These are phyloP conservation scores for Ophion ellenae DNA, from an alignment of 2,888 invertebrate species.

Conservation along the genomic window DNA sequence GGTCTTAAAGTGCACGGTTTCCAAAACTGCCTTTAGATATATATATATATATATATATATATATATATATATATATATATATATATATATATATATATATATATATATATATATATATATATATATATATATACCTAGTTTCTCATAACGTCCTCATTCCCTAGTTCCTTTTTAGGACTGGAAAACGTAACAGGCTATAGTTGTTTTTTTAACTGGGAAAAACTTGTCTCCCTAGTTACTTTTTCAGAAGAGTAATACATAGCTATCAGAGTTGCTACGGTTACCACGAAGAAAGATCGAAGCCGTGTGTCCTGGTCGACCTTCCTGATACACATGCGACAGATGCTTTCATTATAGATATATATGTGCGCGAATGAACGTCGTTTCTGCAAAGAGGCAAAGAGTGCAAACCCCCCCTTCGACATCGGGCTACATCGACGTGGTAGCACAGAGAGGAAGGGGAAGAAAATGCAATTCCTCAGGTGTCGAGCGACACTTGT, in stretches of 20 bases:
- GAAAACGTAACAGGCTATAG: too few relatives aligned
- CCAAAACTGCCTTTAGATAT: too few relatives aligned
- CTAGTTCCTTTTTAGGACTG: too few relatives aligned
- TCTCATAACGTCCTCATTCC: too few relatives aligned
- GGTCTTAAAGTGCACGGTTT: too few relatives aligned
- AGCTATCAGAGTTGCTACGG: slow-evolving; percentile 14
- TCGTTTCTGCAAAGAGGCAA: background rate
- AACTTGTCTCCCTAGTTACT: background rate
- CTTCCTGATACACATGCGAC: slow-evolving; percentile 39
- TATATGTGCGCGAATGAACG: slow-evolving; percentile 56
- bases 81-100: too few relatives aligned
- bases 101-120: too few relatives aligned
- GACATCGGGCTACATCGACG: slow-evolving; percentile 15
- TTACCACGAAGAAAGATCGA: slow-evolving; percentile 25
- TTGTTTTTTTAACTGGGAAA: too few relatives aligned
- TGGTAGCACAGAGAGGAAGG: slow-evolving; percentile 73
- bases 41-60: too few relatives aligned
- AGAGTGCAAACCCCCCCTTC: too few relatives aligned
- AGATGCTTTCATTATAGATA: background rate
- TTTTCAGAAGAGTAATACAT: slow-evolving; percentile 23
- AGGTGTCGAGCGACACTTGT: slow-evolving; percentile 82
- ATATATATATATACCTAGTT: too few relatives aligned
- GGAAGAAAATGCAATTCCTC: slow-evolving; percentile 62
- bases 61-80: too few relatives aligned
- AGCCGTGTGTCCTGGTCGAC: background rate